phyloP scores from a whole-genome alignment of 2,888 invertebrate genomes.

The Altica lythri region DNA sequence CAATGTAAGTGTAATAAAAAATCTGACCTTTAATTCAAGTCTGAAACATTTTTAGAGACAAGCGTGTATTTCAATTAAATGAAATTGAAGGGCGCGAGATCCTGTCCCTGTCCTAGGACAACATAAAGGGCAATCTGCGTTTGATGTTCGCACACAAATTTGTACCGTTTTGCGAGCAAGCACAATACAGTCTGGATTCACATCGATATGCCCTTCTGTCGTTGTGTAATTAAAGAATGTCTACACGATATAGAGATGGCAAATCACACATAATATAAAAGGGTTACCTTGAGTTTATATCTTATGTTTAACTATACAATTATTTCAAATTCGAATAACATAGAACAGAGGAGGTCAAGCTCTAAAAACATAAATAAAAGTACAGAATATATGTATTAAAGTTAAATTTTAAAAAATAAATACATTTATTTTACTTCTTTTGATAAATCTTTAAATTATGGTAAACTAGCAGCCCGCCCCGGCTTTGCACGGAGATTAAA shows the following conservation, averaged over 20 bases:
- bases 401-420: slow-evolving; percentile 23
- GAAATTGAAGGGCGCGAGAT: slow-evolving; percentile 12
- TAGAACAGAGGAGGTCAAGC: too few relatives aligned
- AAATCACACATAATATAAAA: too few relatives aligned
- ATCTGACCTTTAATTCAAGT: too few relatives aligned
- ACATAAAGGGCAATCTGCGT: slow-evolving; percentile 16
- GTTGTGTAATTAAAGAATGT: background rate
- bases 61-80: slow-evolving; percentile 8
- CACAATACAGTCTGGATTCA: slow-evolving; percentile 22
- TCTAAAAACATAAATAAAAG: slow-evolving; percentile 28
- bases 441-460: slow-evolving; percentile 22
- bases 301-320: too few relatives aligned
- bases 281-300: too few relatives aligned
- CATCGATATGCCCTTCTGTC: background rate
- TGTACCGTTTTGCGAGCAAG: slow-evolving; percentile 2
- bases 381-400: slow-evolving; percentile 18
- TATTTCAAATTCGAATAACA: too few relatives aligned
- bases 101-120: slow-evolving; percentile 8
- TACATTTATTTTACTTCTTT: slow-evolving; percentile 25
- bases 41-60: slow-evolving; percentile 7
- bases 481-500: too few relatives aligned
- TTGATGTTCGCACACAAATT: slow-evolving; percentile 20
- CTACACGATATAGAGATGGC: background rate
- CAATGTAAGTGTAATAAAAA: too few relatives aligned
- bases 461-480: too few relatives aligned